These are phyloP conservation scores for Drosophila eohydei DNA, from an alignment of 2,888 invertebrate species.

Conservation along the genomic window DNA sequence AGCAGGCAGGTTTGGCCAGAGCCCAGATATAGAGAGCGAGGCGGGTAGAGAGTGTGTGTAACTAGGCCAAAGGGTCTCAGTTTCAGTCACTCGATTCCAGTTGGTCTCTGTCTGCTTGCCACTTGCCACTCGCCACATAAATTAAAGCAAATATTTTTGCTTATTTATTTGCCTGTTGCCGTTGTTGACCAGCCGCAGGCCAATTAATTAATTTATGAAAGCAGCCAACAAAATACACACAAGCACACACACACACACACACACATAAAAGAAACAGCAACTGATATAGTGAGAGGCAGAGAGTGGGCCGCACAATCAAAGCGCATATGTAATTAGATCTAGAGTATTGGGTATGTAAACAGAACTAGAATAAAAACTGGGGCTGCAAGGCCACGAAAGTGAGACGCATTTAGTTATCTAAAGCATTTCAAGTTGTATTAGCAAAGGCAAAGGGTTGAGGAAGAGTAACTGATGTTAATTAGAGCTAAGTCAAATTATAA, in stretches of 20 bases:
- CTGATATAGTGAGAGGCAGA: not conserved
- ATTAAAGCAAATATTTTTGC: conserved; percentile 76
- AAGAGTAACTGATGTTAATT: not conserved
- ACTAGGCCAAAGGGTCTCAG: conserved; percentile 52
- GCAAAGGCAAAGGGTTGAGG: not conserved
- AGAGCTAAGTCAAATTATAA: no score
- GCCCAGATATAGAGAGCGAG: not conserved
- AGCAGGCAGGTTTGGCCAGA: conserved; percentile 21
- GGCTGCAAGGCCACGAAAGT: not conserved
- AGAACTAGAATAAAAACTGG: not conserved
- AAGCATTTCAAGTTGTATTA: no score
- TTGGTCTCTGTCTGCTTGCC: conserved; percentile 14
- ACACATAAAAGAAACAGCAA: conserved; percentile 38
- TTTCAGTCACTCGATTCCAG: conserved; percentile 2
- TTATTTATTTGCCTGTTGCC: conserved; percentile 69
- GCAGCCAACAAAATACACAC: conserved; percentile 60
- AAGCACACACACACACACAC: conserved; percentile 57
- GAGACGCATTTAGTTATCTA: not conserved
- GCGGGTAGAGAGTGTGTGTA: conserved; percentile 1
- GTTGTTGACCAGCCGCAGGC: conserved; percentile 69
- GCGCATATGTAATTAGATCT: conserved; percentile 62
- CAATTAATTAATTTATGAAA: conserved; percentile 79
- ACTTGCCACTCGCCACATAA: conserved; percentile 49
- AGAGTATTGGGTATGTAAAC: conserved; percentile 21
- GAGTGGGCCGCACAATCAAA: conserved; percentile 48